phyloP scores from a whole-genome alignment of 2,888 invertebrate genomes.

The Alsophila aescularia region DNA sequence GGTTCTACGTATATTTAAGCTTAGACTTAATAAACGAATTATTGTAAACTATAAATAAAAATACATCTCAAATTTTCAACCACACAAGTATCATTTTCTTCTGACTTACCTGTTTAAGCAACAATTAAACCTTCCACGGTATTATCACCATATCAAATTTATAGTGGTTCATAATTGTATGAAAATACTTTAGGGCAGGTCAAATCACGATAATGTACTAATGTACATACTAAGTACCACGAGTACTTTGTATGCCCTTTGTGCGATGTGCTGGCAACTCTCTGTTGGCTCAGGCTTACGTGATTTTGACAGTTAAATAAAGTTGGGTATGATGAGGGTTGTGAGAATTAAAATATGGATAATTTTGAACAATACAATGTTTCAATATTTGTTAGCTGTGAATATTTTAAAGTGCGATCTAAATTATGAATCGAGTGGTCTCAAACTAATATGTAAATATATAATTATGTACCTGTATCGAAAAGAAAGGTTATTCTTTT shows the following conservation, averaged over 20 bases:
- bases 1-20: background rate
- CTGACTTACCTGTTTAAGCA: constrained; percentile 4
- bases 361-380: background rate
- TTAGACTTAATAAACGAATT: background rate
- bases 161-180: constrained; percentile 22
- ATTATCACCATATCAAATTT: constrained; percentile 5
- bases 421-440: too few species aligned
- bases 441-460: too few species aligned
- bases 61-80: background rate
- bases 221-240: constrained; percentile 40
- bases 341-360: background rate
- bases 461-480: too few species aligned
- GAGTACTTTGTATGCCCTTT: constrained; percentile 48
- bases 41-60: background rate
- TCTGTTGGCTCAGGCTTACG: constrained; percentile 42
- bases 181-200: constrained; percentile 2
- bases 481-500: too few species aligned
- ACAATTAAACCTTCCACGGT: constrained; percentile 6
- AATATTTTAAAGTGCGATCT: too few species aligned
- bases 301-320: constrained; percentile 27
- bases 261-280: constrained; percentile 39
- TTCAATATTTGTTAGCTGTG: too few species aligned
- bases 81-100: background rate
- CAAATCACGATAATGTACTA: constrained; percentile 19
- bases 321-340: constrained; percentile 18